Percentiles rank a stretch among this genome's conserved stretches.
Conservation (phyloP, 2,113 vertebrate species). For the Embiotoca jacksoni region DNA sequence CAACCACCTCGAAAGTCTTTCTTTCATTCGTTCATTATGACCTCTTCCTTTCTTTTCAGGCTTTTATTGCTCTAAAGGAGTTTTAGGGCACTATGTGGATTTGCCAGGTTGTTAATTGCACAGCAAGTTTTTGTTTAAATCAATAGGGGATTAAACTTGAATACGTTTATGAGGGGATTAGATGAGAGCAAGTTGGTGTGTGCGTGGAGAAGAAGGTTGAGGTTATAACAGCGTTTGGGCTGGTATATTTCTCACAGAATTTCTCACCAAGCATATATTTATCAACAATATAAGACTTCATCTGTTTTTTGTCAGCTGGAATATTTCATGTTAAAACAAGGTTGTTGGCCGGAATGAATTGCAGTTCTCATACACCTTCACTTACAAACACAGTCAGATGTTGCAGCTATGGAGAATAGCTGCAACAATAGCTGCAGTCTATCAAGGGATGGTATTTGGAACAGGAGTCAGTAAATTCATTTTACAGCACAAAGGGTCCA, state of each 20-base stretch:
- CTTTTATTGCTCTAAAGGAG: constrained; percentile 48
- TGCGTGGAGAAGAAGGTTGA: constrained; percentile 29
- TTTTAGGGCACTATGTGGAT: constrained; percentile 61
- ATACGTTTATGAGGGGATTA: constrained; percentile 65
- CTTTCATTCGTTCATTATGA: constrained; percentile 47
- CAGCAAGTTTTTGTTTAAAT: constrained; percentile 72
- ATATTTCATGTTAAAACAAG: background rate
- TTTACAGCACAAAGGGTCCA: constrained; percentile 39
- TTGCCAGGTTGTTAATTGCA: constrained; percentile 77
- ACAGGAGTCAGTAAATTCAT: constrained; percentile 49
- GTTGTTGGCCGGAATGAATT: background rate
- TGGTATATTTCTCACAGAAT: background rate
- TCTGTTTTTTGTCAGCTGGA: background rate
- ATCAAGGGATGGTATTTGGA: constrained; percentile 43
- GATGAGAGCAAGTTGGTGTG: constrained; percentile 26
- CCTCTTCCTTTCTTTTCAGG: constrained; percentile 52
- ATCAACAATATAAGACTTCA: background rate
- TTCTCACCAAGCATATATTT: constrained; percentile 1
- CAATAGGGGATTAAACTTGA: constrained; percentile 74
- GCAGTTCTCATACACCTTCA: constrained; percentile 9
- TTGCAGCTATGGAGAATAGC: constrained; percentile 11
- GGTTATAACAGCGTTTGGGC: constrained; percentile 9
- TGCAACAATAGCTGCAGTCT: background rate
- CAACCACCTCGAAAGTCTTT: constrained; percentile 56
- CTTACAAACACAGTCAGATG: constrained; percentile 14